Evolutionary conservation across 2,113 vertebrate species (phyloP).

Genomic region (Rhizomys pruinosus): DNA sequence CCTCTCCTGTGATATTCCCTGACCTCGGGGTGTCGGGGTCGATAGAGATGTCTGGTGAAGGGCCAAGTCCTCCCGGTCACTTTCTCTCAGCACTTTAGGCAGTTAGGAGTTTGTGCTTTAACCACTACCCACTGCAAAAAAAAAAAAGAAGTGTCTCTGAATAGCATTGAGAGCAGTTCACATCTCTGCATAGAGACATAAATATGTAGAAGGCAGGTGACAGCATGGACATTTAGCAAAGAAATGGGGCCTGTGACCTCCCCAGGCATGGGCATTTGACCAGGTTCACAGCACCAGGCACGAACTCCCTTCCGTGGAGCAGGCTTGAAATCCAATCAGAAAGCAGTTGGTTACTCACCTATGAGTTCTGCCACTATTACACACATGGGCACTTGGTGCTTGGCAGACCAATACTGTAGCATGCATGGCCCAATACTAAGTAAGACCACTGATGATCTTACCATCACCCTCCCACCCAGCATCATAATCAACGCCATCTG

Average conservation of each 20-base stretch:
- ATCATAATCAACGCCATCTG: too few species aligned
- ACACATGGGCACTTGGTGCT: background rate
- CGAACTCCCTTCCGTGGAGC: background rate
- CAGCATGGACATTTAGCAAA: background rate
- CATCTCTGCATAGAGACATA: background rate
- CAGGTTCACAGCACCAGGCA: background rate
- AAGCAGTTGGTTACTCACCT: background rate
- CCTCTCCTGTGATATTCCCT: background rate
- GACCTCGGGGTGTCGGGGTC: background rate
- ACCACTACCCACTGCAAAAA: background rate
- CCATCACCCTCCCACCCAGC: background rate
- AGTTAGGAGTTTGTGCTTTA: background rate
- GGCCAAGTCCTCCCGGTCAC: background rate
- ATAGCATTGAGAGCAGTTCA: background rate
- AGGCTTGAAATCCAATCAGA: background rate
- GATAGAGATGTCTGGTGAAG: too few species aligned
- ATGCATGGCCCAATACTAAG: background rate
- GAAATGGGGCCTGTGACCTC: background rate
- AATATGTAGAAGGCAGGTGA: background rate
- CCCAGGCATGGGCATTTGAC: background rate
- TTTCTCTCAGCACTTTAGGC: background rate
- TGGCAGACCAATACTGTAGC: background rate
- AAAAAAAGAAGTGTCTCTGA: too few species aligned
- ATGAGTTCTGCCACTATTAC: background rate
- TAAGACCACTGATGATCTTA: background rate